Conservation (phyloP, 2,797 vertebrate genomes). For the Peromyscus melanophrys region DNA sequence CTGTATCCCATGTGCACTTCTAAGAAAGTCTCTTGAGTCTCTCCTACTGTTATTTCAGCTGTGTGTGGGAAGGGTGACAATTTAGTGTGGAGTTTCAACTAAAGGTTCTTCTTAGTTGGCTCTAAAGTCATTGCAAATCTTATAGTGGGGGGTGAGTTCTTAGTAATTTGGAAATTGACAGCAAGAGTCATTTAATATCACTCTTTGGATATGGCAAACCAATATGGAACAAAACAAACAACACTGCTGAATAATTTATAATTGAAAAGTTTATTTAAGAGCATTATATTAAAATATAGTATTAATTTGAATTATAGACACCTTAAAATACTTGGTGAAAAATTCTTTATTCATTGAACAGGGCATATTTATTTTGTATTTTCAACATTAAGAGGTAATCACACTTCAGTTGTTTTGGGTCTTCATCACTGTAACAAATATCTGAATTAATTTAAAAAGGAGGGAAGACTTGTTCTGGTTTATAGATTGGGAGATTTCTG, state of each 20-base stretch:
- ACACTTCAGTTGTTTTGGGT: slow-evolving; percentile 12
- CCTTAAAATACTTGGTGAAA: slow-evolving; percentile 30
- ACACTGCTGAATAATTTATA: neutral
- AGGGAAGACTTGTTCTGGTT: neutral
- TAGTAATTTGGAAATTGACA: slow-evolving; percentile 50
- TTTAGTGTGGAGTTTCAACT: neutral
- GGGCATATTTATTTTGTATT: slow-evolving; percentile 22
- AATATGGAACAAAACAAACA: neutral
- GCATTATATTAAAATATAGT: slow-evolving; percentile 1
- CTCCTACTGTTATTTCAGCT: slow-evolving; percentile 5
- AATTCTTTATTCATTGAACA: neutral
- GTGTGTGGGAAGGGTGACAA: neutral
- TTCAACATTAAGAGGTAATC: slow-evolving; percentile 35
- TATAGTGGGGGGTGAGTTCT: slow-evolving; percentile 19
- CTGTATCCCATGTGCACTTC: neutral
- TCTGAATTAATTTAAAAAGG: neutral
- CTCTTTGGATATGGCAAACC: neutral
- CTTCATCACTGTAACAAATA: neutral
- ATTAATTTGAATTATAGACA: slow-evolving; percentile 31
- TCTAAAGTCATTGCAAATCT: slow-evolving; percentile 40
- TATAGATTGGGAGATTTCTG: neutral
- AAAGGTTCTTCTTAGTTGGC: neutral
- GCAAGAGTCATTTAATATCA: neutral
- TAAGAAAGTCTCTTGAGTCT: neutral
- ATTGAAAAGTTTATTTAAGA: slow-evolving; percentile 46